These are phyloP conservation scores for Fundulus diaphanus DNA, from an alignment of 2,797 vertebrate genomes.

Conservation along the genomic window DNA sequence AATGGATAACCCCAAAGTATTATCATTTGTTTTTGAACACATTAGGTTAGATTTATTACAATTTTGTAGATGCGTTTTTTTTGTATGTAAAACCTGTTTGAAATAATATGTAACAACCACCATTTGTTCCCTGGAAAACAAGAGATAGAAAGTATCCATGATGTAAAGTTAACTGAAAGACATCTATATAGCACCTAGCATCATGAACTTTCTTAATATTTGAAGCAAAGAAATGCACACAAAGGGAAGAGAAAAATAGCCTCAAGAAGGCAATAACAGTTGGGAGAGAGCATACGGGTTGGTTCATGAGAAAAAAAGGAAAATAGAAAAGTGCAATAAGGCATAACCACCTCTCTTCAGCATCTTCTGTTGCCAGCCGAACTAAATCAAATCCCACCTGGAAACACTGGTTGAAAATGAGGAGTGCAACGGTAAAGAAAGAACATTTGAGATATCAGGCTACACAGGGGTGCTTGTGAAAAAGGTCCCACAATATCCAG, in stretches of 20 bases:
- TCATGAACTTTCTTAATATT: constrained; percentile 60
- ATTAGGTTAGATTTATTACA: neutral
- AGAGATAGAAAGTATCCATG: neutral
- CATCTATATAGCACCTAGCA: constrained; percentile 19
- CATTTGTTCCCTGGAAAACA: neutral
- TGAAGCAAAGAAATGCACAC: constrained; percentile 49
- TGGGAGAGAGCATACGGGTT: constrained; percentile 17
- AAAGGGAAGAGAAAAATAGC: constrained; percentile 25
- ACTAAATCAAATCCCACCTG: constrained; percentile 59
- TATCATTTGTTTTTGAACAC: neutral
- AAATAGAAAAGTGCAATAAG: constrained; percentile 65
- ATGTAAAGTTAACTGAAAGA: neutral
- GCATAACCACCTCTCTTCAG: constrained; percentile 50
- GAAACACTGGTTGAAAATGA: constrained; percentile 50
- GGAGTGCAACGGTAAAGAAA: constrained; percentile 22
- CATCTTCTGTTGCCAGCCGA: constrained; percentile 52
- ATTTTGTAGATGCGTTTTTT: neutral
- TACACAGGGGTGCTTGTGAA: constrained; percentile 1
- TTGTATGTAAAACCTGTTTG: neutral
- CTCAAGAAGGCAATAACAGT: constrained; percentile 61
- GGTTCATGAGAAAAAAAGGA: constrained; percentile 29
- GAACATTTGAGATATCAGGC: constrained; percentile 32
- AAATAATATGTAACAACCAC: neutral
- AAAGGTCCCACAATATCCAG: neutral
- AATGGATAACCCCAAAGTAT: too few species aligned